Conservation (phyloP, 1,140 invertebrate species). For the Apocrypta bakeri region DNA sequence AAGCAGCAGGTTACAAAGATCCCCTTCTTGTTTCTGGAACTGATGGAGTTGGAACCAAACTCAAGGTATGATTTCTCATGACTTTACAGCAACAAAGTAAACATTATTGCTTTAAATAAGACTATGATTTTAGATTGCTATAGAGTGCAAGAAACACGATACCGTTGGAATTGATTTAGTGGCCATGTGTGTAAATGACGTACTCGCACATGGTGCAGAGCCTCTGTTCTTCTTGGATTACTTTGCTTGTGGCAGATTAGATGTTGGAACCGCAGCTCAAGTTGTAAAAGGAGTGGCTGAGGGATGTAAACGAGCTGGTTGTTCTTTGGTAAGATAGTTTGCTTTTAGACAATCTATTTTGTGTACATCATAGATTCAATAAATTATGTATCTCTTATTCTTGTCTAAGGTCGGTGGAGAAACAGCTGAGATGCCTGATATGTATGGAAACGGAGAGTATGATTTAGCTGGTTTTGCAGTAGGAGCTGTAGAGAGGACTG, state of each 20-base stretch:
- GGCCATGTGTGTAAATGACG: constrained; percentile 98
- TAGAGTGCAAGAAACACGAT: constrained; percentile 85
- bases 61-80: constrained; percentile 79
- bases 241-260: constrained; percentile 91
- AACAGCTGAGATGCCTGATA: constrained; percentile 96
- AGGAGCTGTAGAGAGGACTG: constrained; percentile 87
- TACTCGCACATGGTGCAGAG: constrained; percentile 94
- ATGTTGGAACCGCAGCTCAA: constrained; percentile 83
- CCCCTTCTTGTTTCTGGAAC: constrained; percentile 95
- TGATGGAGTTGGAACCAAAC: constrained; percentile 97
- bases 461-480: constrained; percentile 97
- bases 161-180: constrained; percentile 96
- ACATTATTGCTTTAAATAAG: constrained; percentile 18
- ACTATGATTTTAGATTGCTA: constrained; percentile 81
- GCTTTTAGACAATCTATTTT: background rate
- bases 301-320: constrained; percentile 90
- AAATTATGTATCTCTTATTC: constrained; percentile 14
- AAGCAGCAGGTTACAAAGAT: constrained; percentile 81
- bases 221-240: constrained; percentile 98
- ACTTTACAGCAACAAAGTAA: constrained; percentile 18
- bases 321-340: constrained; percentile 86
- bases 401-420: constrained; percentile 84
- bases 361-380: background rate
- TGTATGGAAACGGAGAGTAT: constrained; percentile 91
- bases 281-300: constrained; percentile 91